Percentiles rank a stretch among this genome's conserved stretches.
These are phyloP conservation scores for Platysteira castanea DNA, from an alignment of 2,113 vertebrate genomes.

Conservation along the genomic window DNA sequence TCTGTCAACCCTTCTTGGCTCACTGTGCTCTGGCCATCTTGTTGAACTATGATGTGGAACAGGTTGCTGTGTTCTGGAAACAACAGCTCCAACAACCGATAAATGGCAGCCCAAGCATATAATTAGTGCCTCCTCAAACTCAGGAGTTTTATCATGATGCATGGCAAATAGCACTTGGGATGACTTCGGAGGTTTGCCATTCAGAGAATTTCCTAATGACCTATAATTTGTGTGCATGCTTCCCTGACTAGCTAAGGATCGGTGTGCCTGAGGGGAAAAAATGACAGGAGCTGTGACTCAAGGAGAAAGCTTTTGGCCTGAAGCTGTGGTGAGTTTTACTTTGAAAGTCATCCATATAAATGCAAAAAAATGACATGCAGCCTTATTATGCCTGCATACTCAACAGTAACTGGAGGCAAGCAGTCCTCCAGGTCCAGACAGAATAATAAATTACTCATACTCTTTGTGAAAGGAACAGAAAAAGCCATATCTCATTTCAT, in stretches of 20 bases:
- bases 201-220: conserved; percentile 33
- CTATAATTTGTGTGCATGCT: background rate
- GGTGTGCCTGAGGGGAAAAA: background rate
- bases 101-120: background rate
- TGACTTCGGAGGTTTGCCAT: conserved; percentile 20
- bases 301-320: conserved; percentile 19
- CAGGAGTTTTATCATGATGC: background rate
- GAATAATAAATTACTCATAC: background rate
- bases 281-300: background rate
- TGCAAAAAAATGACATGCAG: background rate
- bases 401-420: background rate
- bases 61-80: background rate
- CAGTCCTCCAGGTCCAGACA: background rate
- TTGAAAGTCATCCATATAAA: background rate
- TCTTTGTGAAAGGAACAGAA: background rate
- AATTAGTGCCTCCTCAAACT: background rate
- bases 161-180: background rate
- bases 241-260: background rate
- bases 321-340: background rate
- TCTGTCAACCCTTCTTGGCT: background rate
- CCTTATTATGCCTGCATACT: background rate
- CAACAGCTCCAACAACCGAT: background rate
- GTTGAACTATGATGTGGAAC: background rate
- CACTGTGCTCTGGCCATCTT: background rate
- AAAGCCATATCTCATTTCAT: background rate